Evolutionary conservation across 30 jellyfish, hydroid and myxozoan species (phyloP), one percentile per base, ranked within the genome.

Genomic region (Pelagia noctiluca): DNA sequence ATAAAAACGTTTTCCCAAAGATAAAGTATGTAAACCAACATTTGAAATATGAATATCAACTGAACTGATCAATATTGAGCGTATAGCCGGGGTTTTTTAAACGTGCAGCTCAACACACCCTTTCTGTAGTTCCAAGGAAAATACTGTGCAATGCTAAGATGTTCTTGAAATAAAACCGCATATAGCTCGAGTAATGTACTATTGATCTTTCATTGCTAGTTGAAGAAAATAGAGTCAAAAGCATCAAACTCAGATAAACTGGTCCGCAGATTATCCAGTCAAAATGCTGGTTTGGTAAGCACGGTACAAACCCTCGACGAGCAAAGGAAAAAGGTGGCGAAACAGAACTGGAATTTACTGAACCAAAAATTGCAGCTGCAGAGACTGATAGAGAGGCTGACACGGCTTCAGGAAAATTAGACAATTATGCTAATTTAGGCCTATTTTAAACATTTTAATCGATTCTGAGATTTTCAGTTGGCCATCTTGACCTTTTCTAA

Each of bases 351-450:
- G 89, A 83, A 79, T 61, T 46, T 94, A 60, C 74, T 96, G 61
- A 68, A 82, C 35, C 99, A 94, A 62, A 94, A 94, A 76, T 18
- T 94, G 89, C 99, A 94, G 49, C 80, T 94, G 31, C 99, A 94
- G 67, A 88, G 82, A 50, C 78, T 94, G 71, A 94, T 94, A 49
- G 99, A 88, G 35, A 65, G 99, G 31, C 73, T 94, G 72, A 86
- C 99, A 0, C 71, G 83, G 52, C 26, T 86, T 48, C 96, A 86
- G 54, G 62, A 67, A 48, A 61, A 54, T 61, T 82, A 63, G 62
- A 34, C 53, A 7, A 18, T 26, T 23, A 3, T 47, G 33, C 33
- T 47, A 26, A 4, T 63, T 28, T 11, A 63, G 11, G 16, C 11
- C 11, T 19, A 8, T 47, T 47, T 47, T 8, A 47, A 11, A 47